These are phyloP conservation scores for Phenganax stokvisi DNA, from an alignment of 92 coral and sea anemone genomes.

Conservation along the genomic window DNA sequence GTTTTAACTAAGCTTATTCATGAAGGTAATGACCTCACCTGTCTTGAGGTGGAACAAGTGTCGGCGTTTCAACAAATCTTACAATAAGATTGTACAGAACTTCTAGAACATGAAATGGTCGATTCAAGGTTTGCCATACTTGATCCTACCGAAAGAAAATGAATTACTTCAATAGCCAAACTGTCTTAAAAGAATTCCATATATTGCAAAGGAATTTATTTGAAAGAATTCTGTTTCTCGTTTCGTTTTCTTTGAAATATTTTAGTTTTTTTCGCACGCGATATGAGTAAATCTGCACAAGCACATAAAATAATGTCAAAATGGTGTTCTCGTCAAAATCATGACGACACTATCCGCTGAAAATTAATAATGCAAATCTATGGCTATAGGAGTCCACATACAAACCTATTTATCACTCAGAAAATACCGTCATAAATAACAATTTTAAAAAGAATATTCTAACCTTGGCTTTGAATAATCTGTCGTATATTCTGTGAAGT, in stretches of 20 bases:
- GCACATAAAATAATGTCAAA: no score
- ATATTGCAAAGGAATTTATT: no score
- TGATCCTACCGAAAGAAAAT: conserved; percentile 60
- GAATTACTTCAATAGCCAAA: not conserved
- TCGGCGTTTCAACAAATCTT: conserved; percentile 72
- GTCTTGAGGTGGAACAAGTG: conserved; percentile 76
- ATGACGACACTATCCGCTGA: no score
- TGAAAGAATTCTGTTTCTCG: no score
- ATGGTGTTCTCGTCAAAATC: no score
- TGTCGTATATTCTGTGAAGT: conserved; percentile 85
- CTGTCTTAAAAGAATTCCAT: no score
- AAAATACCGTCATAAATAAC: not conserved
- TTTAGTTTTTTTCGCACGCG: no score
- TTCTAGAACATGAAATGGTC: conserved; percentile 74
- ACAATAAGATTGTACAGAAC: conserved; percentile 74
- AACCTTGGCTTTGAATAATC: conserved; percentile 92
- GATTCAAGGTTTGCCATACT: conserved; percentile 78
- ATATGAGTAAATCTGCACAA: no score
- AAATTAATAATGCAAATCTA: no score
- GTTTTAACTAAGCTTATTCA: no score
- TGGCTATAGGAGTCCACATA: not conserved
- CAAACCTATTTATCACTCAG: not conserved
- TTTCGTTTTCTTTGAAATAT: no score
- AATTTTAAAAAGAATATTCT: not conserved
- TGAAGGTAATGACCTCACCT: conserved; percentile 49